Conservation (phyloP, 2,113 vertebrate genomes). For the Gasterosteus aculeatus region DNA sequence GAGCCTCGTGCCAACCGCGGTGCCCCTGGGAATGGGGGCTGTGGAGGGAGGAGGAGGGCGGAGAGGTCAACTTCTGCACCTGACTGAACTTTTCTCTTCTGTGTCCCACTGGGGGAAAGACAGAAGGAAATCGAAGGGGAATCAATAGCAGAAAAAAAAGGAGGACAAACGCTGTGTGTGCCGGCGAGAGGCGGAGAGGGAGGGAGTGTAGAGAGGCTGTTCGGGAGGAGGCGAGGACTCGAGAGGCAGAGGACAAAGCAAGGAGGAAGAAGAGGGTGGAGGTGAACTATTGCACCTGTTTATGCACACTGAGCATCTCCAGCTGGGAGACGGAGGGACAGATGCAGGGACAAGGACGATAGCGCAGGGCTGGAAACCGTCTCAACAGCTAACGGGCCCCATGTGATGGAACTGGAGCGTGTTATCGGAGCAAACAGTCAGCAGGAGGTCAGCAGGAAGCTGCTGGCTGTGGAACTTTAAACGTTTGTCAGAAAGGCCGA, state of each 20-base stretch:
- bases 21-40: slow-evolving; percentile 1
- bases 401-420: slow-evolving; percentile 12
- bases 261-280: not conserved
- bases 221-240: not conserved
- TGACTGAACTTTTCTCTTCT: slow-evolving; percentile 9
- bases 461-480: not conserved
- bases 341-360: slow-evolving; percentile 32
- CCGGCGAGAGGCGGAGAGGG: slow-evolving; percentile 2
- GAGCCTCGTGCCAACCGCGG: not conserved
- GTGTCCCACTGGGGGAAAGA: slow-evolving; percentile 37
- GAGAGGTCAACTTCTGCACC: slow-evolving; percentile 40
- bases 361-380: not conserved
- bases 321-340: slow-evolving; percentile 22
- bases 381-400: slow-evolving; percentile 5
- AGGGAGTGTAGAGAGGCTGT: not conserved
- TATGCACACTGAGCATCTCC: slow-evolving; percentile 33
- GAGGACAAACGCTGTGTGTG: slow-evolving; percentile 9
- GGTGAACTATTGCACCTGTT: slow-evolving; percentile 47
- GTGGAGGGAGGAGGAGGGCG: not conserved
- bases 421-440: slow-evolving; percentile 1
- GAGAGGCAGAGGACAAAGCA: slow-evolving; percentile 1
- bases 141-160: slow-evolving; percentile 19
- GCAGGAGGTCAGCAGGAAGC: not conserved
- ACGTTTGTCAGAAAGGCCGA: not conserved
- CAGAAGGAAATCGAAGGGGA: slow-evolving; percentile 4